Conservation (phyloP, 2,888 invertebrate species). For the Callyntrura sp. region DNA sequence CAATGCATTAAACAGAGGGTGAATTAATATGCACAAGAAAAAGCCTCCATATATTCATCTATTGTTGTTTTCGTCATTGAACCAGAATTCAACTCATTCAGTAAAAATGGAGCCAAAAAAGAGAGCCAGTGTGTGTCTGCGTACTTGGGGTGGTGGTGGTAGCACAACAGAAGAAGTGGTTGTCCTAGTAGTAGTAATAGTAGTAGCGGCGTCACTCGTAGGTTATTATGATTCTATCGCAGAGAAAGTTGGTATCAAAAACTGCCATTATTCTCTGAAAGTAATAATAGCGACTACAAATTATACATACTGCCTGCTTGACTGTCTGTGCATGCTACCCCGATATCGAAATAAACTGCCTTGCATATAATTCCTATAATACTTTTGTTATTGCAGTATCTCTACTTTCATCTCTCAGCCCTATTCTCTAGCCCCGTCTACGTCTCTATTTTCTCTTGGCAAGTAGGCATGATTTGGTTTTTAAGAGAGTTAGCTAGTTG, state of each 20-base stretch:
- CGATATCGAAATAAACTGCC: not conserved
- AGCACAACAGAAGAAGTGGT: not conserved
- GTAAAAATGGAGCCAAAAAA: constrained; percentile 11
- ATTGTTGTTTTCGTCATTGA: constrained; percentile 6
- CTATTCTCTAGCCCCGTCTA: not conserved
- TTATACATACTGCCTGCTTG: not conserved
- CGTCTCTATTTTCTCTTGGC: not conserved
- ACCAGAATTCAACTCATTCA: constrained; percentile 30
- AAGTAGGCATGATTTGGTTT: not conserved
- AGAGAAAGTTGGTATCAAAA: constrained; percentile 8
- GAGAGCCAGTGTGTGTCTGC: not conserved
- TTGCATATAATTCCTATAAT: constrained; percentile 23
- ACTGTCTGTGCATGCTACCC: not conserved
- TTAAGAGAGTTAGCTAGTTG: no score
- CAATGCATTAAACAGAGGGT: not conserved
- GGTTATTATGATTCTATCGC: constrained; percentile 11
- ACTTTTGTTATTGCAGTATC: constrained; percentile 31
- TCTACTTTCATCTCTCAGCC: constrained; percentile 42
- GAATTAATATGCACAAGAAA: constrained; percentile 21
- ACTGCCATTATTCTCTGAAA: constrained; percentile 13
- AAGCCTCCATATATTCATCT: not conserved
- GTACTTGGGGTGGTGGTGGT: no score
- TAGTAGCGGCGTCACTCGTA: not conserved
- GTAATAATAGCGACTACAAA: constrained; percentile 31
- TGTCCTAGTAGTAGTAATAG: not conserved